Percentiles rank a stretch among this genome's conserved stretches.
Evolutionary conservation across 2,113 vertebrate genomes (phyloP).

Genomic region (Etheostoma cragini): DNA sequence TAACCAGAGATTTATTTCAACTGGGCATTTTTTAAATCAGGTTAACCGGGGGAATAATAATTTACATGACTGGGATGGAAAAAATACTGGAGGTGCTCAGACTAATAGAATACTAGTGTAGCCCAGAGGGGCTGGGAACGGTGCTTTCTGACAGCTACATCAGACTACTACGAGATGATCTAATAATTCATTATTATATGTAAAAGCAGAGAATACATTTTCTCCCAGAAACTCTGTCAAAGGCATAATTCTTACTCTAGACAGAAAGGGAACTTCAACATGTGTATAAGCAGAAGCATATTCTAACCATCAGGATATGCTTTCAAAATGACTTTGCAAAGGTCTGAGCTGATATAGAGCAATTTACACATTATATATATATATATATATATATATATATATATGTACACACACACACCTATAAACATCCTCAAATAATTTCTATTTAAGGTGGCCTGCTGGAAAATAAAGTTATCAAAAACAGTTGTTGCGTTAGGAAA

Average conservation of each 20-base stretch:
- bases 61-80: slow-evolving; percentile 23
- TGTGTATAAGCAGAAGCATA: slow-evolving; percentile 30
- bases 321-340: slow-evolving; percentile 52
- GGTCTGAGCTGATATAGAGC: slow-evolving; percentile 60
- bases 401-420: slow-evolving; percentile 25
- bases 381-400: not conserved
- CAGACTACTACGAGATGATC: slow-evolving; percentile 46
- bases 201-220: slow-evolving; percentile 50
- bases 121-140: slow-evolving; percentile 30
- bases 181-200: slow-evolving; percentile 17
- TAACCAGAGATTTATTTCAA: not conserved
- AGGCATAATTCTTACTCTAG: slow-evolving; percentile 7
- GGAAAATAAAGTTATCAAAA: slow-evolving; percentile 61
- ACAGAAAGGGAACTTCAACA: slow-evolving; percentile 40
- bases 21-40: not conserved
- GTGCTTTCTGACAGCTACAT: slow-evolving; percentile 54
- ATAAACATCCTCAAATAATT: slow-evolving; percentile 62
- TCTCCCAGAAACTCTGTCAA: slow-evolving; percentile 44
- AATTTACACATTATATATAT: slow-evolving; percentile 36
- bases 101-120: slow-evolving; percentile 23
- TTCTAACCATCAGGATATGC: slow-evolving; percentile 39
- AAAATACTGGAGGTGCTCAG: slow-evolving; percentile 49
- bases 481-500: slow-evolving; percentile 41
- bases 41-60: not conserved
- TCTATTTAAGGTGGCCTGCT: slow-evolving; percentile 69